Conservation (phyloP, 2,113 vertebrate genomes). For the Cacatua alba region DNA sequence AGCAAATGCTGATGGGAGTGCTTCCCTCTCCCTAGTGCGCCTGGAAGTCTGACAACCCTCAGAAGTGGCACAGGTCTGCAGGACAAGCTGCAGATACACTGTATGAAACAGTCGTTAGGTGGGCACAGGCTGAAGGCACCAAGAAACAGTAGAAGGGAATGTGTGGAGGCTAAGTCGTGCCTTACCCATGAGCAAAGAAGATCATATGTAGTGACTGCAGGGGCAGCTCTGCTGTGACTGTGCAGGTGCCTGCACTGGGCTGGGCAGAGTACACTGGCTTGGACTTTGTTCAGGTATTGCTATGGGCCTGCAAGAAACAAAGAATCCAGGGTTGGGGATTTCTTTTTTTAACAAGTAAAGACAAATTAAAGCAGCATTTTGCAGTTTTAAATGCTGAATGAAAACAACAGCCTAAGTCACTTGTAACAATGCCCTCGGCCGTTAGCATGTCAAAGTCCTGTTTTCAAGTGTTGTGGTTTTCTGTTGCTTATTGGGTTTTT, state of each 20-base stretch:
- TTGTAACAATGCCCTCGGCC: background rate
- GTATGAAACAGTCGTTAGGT: background rate
- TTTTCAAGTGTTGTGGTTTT: background rate
- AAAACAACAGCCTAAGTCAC: background rate
- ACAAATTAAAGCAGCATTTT: background rate
- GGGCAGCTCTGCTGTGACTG: background rate
- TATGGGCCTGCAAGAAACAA: background rate
- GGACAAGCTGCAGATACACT: background rate
- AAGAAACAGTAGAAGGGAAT: background rate
- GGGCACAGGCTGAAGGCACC: background rate
- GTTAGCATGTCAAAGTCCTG: background rate
- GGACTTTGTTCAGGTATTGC: background rate
- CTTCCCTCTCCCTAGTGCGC: background rate
- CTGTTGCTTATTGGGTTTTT: background rate
- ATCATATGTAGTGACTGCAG: accelerated
- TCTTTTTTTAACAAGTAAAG: background rate
- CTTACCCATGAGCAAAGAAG: background rate
- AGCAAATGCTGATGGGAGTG: background rate
- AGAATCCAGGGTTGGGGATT: background rate
- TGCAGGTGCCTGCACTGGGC: background rate
- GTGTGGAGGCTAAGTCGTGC: background rate
- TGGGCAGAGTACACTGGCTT: background rate
- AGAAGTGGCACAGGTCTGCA: background rate
- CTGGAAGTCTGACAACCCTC: background rate
- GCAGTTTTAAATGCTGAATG: background rate